Evolutionary conservation across 53 echinoderm and acorn worm species (phyloP).

Genomic region (Glandiceps talaboti): DNA sequence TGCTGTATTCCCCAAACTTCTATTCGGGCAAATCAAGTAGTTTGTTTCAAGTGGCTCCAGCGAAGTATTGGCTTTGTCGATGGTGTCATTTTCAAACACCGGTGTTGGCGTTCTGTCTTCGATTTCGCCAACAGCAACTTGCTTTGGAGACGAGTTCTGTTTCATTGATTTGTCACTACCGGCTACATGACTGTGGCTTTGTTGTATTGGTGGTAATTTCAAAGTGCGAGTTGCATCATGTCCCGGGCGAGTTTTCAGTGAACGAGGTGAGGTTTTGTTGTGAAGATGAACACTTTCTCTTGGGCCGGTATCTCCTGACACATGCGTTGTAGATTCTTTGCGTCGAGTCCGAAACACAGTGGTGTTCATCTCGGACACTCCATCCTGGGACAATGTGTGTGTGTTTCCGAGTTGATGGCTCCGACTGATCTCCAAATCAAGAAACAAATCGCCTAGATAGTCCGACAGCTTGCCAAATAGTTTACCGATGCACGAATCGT

Average conservation of each 20-base stretch:
- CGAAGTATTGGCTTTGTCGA: slow-evolving; percentile 30
- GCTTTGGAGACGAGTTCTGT: not conserved
- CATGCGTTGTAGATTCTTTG: not conserved
- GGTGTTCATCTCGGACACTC: slow-evolving; percentile 1
- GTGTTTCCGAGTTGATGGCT: not conserved
- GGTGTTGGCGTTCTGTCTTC: slow-evolving; percentile 6
- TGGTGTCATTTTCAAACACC: slow-evolving; percentile 7
- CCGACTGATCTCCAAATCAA: slow-evolving; percentile 47
- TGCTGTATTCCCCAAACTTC: slow-evolving; percentile 4
- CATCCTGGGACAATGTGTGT: slow-evolving; percentile 11
- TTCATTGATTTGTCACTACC: not conserved
- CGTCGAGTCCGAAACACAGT: slow-evolving; percentile 3
- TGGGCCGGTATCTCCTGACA: not conserved
- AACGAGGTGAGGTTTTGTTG: not conserved
- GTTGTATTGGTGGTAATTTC: slow-evolving; percentile 7
- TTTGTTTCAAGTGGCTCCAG: slow-evolving; percentile 54
- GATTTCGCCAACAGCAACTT: slow-evolving; percentile 15
- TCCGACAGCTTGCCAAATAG: slow-evolving; percentile 61
- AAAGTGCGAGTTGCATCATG: slow-evolving; percentile 1
- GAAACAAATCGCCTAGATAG: slow-evolving; percentile 60
- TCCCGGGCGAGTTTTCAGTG: not conserved
- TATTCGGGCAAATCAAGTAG: slow-evolving; percentile 58
- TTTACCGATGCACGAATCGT: slow-evolving; percentile 74
- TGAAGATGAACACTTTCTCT: not conserved
- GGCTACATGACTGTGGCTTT: not conserved